Conservation (phyloP, 2,797 vertebrate species). For the Microctenopoma stevenorrisi region DNA sequence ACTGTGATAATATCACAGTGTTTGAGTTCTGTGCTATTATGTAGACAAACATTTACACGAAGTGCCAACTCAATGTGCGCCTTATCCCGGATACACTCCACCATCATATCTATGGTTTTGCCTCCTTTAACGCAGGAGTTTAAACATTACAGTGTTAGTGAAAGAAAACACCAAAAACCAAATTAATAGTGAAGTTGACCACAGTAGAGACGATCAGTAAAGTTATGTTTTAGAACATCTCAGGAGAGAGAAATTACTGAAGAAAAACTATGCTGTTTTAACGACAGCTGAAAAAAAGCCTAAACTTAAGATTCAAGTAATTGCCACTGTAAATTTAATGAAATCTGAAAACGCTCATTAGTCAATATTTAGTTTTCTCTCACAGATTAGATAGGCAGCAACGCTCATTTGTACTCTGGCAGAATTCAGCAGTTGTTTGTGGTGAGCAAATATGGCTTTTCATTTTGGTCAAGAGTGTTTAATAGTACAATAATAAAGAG, state of each 20-base stretch:
- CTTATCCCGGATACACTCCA: constrained; percentile 41
- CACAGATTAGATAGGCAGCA: constrained; percentile 57
- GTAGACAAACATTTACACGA: constrained; percentile 51
- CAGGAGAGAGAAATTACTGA: constrained; percentile 38
- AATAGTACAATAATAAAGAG: constrained; percentile 69
- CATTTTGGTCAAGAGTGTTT: constrained; percentile 66
- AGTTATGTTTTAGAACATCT: constrained; percentile 26
- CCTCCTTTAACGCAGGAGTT: constrained; percentile 43
- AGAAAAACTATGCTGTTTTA: constrained; percentile 46
- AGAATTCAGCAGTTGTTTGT: constrained; percentile 61
- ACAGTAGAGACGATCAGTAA: constrained; percentile 36
- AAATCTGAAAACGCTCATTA: constrained; percentile 65
- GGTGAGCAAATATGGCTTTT: constrained; percentile 56
- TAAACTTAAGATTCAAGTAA: constrained; percentile 54
- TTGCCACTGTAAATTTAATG: constrained; percentile 64
- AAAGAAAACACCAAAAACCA: constrained; percentile 41
- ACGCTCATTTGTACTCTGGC: constrained; percentile 56
- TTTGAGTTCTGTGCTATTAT: constrained; percentile 32
- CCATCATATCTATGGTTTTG: constrained; percentile 40
- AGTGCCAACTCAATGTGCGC: constrained; percentile 39
- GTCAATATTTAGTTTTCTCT: constrained; percentile 70
- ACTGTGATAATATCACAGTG: constrained; percentile 42
- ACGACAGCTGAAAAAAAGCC: constrained; percentile 31
- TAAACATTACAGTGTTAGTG: constrained; percentile 52
- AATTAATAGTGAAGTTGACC: constrained; percentile 32